Base-by-base conservation (phyloP, 2,797 vertebrate species). In the Malacoraja senta region DNA sequence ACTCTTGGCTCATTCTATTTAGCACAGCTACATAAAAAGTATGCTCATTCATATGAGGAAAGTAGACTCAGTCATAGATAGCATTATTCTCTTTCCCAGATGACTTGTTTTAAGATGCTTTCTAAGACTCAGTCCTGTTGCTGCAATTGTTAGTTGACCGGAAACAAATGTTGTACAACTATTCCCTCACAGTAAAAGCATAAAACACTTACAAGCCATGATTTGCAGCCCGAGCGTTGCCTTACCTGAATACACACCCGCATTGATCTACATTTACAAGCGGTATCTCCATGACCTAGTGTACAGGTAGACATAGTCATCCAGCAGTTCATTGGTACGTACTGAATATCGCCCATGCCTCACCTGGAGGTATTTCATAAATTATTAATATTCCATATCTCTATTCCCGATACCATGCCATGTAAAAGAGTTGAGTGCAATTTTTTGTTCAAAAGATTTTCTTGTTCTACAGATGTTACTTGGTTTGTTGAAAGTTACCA, bases 401-500 rank as follows among this genome's bases (percentile, higher is more conserved):
- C n/a, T 35, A 17, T 35, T 88, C 9, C n/a, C 19, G 0, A 68
- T 68, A 68, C 13, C 19, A 68, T 35, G 17, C n/a, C 32, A 32
- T 68, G 61, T 35, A 68, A 68, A 88, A 21, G 63, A 68, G 21
- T 88, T 0, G 0, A 19, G n/a, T 35, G 61, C n/a, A 68, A 68
- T 35, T 35, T 53, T 88, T 68, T 88, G n/a, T 88, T 88, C 63
- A 68, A 68, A 35, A 35, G 8, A 65, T 35, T 88, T 15, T 68
- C 19, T 68, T 35, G 61, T 68, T 68, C n/a, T 35, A 35, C 61
- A 65, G 63, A 88, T 68, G 32, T 88, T 32, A 17, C n/a, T 32
- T 68, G 12, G 13, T 88, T 86, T 88, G 17, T 88, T 88, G n/a
- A 88, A 88, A 88, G 61, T 88, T 32, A 32, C n/a, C 65, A 68